These are phyloP conservation scores for Nycticebus coucang DNA, from an alignment of 2,113 vertebrate genomes.

Conservation along the genomic window DNA sequence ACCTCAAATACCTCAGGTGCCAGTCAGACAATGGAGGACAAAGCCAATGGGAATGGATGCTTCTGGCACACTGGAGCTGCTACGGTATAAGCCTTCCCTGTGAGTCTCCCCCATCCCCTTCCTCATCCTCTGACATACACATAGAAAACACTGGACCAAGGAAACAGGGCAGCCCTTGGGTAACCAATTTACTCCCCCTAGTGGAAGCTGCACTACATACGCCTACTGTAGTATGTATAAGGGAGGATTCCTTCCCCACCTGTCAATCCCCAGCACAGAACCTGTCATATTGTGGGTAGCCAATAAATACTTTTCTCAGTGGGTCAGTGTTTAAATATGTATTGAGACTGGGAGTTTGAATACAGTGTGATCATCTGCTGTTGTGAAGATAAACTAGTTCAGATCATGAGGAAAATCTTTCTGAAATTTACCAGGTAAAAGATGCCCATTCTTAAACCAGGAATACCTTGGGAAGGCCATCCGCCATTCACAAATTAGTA, in stretches of 20 bases:
- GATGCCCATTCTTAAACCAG: not conserved
- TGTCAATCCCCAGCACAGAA: not conserved
- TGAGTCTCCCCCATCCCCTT: not conserved
- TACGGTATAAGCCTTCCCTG: not conserved
- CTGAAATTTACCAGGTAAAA: not conserved
- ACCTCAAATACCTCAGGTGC: not conserved
- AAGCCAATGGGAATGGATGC: not conserved
- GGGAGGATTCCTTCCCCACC: not conserved
- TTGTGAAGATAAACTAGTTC: not conserved
- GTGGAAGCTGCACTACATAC: not conserved
- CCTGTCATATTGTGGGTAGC: not conserved
- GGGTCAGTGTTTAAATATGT: not conserved
- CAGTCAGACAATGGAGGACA: not conserved
- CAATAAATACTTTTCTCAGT: not conserved
- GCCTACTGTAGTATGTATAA: not conserved
- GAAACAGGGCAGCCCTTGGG: not conserved
- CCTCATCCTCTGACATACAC: not conserved
- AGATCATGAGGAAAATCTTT: constrained; percentile 1
- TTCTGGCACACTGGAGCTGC: not conserved
- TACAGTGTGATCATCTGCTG: not conserved
- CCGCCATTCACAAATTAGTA: not conserved
- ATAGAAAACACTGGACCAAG: not conserved
- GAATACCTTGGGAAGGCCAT: not conserved
- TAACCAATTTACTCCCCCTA: not conserved
- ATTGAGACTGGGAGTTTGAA: not conserved